Evolutionary conservation across 2,797 vertebrate genomes (phyloP).

Genomic region (Merluccius polli): DNA sequence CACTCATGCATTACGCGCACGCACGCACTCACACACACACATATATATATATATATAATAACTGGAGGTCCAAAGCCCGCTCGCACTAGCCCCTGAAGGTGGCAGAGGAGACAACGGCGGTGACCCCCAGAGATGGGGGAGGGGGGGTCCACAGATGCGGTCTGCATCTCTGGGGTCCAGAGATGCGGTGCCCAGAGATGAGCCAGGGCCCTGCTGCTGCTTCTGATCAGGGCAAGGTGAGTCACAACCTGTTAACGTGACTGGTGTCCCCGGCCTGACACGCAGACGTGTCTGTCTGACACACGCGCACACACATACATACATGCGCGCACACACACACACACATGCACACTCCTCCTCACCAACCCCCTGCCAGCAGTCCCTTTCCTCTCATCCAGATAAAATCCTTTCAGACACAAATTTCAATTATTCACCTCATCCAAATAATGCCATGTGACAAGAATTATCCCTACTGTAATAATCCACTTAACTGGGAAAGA

Average conservation of each 20-base stretch:
- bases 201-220: constrained; percentile 45
- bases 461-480: constrained; percentile 86
- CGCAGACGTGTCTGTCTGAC: constrained; percentile 52
- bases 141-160: constrained; percentile 43
- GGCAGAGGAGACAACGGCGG: constrained; percentile 42
- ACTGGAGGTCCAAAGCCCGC: constrained; percentile 50
- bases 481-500: constrained; percentile 86
- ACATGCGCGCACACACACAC: constrained; percentile 23
- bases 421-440: constrained; percentile 89
- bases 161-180: too few relatives aligned
- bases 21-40: neutral
- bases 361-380: constrained; percentile 70
- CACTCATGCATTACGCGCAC: constrained; percentile 13
- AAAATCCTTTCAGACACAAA: constrained; percentile 87
- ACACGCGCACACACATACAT: constrained; percentile 43
- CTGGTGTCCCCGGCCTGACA: constrained; percentile 74
- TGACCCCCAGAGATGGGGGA: constrained; percentile 38
- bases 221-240: constrained; percentile 73
- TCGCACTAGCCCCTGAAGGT: constrained; percentile 39
- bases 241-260: constrained; percentile 80
- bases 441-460: constrained; percentile 87
- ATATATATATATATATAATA: neutral
- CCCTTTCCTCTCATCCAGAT: constrained; percentile 80
- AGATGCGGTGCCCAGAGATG: too few relatives aligned
- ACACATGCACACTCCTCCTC: constrained; percentile 40